A percentile compares a stretch with the other conserved stretches of the same genome.
Evolutionary conservation across 2,888 invertebrate genomes (phyloP).

Genomic region (Macaria liturata): DNA sequence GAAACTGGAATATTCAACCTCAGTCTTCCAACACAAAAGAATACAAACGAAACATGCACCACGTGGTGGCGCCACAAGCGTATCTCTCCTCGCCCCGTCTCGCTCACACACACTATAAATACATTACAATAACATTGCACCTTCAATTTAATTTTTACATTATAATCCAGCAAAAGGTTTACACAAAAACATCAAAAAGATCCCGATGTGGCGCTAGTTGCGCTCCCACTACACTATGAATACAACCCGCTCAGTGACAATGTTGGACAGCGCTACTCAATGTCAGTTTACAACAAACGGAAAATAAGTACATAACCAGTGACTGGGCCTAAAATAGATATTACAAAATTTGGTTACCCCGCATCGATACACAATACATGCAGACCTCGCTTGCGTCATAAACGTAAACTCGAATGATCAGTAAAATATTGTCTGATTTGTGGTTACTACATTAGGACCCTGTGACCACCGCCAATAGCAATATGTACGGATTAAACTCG

Average conservation of each 20-base stretch:
- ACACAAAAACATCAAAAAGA: slow-evolving; percentile 68
- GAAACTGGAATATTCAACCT: slow-evolving; percentile 81
- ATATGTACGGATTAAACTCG: slow-evolving; percentile 68
- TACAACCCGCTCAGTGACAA: slow-evolving; percentile 54
- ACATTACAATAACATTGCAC: slow-evolving; percentile 79
- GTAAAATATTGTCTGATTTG: slow-evolving; percentile 60
- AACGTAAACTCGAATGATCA: slow-evolving; percentile 33
- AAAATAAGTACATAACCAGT: slow-evolving; percentile 51
- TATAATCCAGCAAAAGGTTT: slow-evolving; percentile 64
- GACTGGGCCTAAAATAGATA: slow-evolving; percentile 8
- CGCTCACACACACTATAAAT: slow-evolving; percentile 47
- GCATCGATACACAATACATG: slow-evolving; percentile 38
- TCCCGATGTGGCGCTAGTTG: slow-evolving; percentile 47
- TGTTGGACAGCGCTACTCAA: slow-evolving; percentile 43
- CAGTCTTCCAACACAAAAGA: slow-evolving; percentile 81
- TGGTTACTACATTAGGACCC: slow-evolving; percentile 67
- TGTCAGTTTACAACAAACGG: slow-evolving; percentile 42
- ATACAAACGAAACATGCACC: slow-evolving; percentile 66
- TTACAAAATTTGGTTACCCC: slow-evolving; percentile 7
- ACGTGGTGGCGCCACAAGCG: slow-evolving; percentile 58
- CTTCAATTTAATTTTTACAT: slow-evolving; percentile 63
- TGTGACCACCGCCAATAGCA: slow-evolving; percentile 67
- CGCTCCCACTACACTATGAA: slow-evolving; percentile 45
- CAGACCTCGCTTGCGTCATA: slow-evolving; percentile 32
- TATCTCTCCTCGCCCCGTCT: slow-evolving; percentile 35